Conservation (phyloP, 1,140 invertebrate species). For the Drosophila orena region DNA sequence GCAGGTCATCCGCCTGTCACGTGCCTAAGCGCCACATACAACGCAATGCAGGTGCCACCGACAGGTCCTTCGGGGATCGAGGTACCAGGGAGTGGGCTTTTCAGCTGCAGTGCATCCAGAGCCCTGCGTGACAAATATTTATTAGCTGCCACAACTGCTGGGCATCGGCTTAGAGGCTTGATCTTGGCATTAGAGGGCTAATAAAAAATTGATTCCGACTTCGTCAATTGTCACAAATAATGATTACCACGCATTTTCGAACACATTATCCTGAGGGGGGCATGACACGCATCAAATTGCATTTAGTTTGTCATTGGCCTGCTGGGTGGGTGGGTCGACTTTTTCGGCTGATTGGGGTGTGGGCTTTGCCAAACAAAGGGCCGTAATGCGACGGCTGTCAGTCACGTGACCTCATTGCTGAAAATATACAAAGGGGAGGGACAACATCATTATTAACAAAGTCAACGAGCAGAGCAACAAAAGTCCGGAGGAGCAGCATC, state of each 20-base stretch:
- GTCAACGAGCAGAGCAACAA: conserved; percentile 58
- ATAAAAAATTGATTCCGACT: conserved; percentile 66
- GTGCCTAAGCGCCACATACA: conserved; percentile 58
- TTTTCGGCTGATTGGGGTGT: background rate
- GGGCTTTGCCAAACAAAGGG: conserved; percentile 36
- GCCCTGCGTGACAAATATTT: conserved; percentile 75
- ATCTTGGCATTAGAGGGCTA: conserved; percentile 21
- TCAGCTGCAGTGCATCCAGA: conserved; percentile 61
- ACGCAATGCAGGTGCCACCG: conserved; percentile 61
- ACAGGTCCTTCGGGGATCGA: conserved; percentile 21
- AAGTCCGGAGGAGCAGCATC: conserved; percentile 20
- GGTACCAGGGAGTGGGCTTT: background rate
- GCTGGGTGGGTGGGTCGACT: background rate
- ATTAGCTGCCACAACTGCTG: conserved; percentile 62
- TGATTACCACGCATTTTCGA: conserved; percentile 79
- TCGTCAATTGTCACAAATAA: conserved; percentile 81
- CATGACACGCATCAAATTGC: conserved; percentile 80
- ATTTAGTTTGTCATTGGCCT: conserved; percentile 75
- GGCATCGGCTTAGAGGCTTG: conserved; percentile 47
- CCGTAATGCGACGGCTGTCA: conserved; percentile 39
- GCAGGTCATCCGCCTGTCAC: conserved; percentile 58
- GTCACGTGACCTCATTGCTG: conserved; percentile 75
- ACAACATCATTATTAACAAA: conserved; percentile 76
- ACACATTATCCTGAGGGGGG: conserved; percentile 16
- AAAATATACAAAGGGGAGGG: conserved; percentile 49